phyloP scores from a whole-genome alignment of 2,888 invertebrate species.

The Lacanobia oleracea region DNA sequence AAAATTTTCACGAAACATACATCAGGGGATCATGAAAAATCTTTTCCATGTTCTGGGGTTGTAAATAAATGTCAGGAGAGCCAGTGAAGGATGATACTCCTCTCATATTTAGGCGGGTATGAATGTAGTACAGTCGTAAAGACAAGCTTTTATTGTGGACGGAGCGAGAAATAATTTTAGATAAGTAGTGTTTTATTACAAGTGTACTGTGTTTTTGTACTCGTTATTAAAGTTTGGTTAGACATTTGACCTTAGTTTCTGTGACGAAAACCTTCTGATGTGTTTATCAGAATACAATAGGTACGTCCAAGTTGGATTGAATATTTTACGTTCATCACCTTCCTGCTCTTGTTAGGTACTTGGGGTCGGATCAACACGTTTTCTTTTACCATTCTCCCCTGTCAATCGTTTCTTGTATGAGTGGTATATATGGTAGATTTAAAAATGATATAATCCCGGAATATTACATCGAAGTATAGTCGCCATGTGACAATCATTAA shows the following conservation, averaged over 20 bases:
- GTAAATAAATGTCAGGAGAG: slow-evolving; percentile 50
- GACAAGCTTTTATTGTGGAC: slow-evolving; percentile 23
- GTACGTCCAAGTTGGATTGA: too few species aligned
- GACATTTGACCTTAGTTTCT: neutral
- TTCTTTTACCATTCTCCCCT: too few species aligned
- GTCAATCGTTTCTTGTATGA: too few species aligned
- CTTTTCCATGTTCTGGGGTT: slow-evolving; percentile 30
- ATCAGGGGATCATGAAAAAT: slow-evolving; percentile 28
- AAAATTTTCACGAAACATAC: slow-evolving; percentile 23
- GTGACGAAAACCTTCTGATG: neutral
- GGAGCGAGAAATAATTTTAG: slow-evolving; percentile 24
- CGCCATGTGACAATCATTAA: too few species aligned
- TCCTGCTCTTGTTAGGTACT: too few species aligned
- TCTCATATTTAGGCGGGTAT: slow-evolving; percentile 43
- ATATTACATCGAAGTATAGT: too few species aligned
- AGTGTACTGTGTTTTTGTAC: neutral
- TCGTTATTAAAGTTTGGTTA: neutral
- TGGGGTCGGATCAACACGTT: too few species aligned
- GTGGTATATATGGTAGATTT: too few species aligned
- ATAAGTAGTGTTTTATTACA: slow-evolving; percentile 42
- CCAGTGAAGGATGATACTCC: slow-evolving; percentile 43
- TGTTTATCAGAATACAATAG: too few species aligned
- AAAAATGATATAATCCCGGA: too few species aligned
- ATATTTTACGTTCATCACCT: too few species aligned
- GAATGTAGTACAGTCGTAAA: slow-evolving; percentile 38